Percentiles rank a stretch among this genome's conserved stretches.
Evolutionary conservation across 2,113 vertebrate genomes (phyloP).

Genomic region (Erpornis zantholeuca): DNA sequence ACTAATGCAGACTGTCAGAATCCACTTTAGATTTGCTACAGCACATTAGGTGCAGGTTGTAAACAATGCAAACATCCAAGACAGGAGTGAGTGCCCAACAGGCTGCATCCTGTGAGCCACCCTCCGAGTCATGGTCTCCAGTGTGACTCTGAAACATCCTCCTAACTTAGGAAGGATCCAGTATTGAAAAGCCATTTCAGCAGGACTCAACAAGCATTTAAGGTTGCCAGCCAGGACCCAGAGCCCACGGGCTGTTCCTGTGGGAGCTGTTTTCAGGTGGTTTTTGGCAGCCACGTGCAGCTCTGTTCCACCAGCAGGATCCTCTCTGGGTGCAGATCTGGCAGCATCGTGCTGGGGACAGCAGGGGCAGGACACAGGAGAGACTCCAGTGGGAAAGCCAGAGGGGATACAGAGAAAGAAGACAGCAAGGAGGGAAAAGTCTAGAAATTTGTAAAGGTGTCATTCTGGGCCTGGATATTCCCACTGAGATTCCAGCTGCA

Average conservation of each 20-base stretch:
- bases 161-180: neutral
- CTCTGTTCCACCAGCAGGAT: neutral
- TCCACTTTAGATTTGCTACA: neutral
- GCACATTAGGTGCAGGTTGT: neutral
- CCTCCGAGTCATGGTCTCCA: rapidly evolving
- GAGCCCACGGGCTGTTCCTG: neutral
- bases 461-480: neutral
- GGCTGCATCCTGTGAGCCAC: neutral
- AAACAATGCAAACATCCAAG: neutral
- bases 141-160: neutral
- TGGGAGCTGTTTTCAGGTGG: constrained; percentile 1
- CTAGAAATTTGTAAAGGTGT: neutral
- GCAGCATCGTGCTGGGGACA: neutral
- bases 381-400: neutral
- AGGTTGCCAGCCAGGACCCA: neutral
- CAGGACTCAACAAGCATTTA: neutral
- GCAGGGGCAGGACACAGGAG: neutral
- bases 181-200: neutral
- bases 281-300: neutral
- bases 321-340: neutral
- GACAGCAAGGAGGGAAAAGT: neutral
- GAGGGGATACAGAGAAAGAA: neutral
- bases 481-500: neutral
- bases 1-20: neutral
- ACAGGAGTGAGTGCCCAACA: neutral